Conservation (phyloP, 2,797 vertebrate genomes). For the Rhyacichthys aspro region DNA sequence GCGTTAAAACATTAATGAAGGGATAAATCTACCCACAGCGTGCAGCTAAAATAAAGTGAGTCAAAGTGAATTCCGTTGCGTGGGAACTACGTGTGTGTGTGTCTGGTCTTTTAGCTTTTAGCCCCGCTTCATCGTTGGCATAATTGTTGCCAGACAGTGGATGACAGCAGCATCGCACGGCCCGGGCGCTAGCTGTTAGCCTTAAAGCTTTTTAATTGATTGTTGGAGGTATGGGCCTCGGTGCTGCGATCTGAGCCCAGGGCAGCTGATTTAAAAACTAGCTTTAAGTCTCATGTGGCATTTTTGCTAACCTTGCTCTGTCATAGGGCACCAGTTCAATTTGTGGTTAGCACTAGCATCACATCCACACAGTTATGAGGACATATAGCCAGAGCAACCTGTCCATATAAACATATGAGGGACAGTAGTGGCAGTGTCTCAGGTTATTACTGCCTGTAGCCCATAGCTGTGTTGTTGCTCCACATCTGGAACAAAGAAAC, state of each 20-base stretch:
- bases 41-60: not conserved
- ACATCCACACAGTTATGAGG: not conserved
- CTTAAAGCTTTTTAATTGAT: slow-evolving; percentile 64
- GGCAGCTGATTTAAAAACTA: slow-evolving; percentile 37
- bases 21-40: not conserved
- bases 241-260: slow-evolving; percentile 40
- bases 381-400: slow-evolving; percentile 21
- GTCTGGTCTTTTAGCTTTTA: slow-evolving; percentile 55
- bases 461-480: slow-evolving; percentile 41
- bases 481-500: slow-evolving; percentile 80
- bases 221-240: slow-evolving; percentile 40
- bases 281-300: no score
- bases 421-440: slow-evolving; percentile 47
- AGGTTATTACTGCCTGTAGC: slow-evolving; percentile 34
- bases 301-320: not conserved
- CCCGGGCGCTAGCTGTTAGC: slow-evolving; percentile 42
- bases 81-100: slow-evolving; percentile 59
- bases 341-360: slow-evolving; percentile 1
- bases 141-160: slow-evolving; percentile 78
- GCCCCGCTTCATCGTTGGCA: slow-evolving; percentile 65
- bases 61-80: slow-evolving; percentile 26
- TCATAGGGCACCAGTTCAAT: slow-evolving; percentile 30
- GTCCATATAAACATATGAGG: slow-evolving; percentile 35
- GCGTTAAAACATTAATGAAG: not conserved
- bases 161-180: slow-evolving; percentile 55